Evolutionary conservation across 2,113 vertebrate genomes (phyloP), one percentile per base, ranked within the genome.

Genomic region (Anolis sagrei): DNA sequence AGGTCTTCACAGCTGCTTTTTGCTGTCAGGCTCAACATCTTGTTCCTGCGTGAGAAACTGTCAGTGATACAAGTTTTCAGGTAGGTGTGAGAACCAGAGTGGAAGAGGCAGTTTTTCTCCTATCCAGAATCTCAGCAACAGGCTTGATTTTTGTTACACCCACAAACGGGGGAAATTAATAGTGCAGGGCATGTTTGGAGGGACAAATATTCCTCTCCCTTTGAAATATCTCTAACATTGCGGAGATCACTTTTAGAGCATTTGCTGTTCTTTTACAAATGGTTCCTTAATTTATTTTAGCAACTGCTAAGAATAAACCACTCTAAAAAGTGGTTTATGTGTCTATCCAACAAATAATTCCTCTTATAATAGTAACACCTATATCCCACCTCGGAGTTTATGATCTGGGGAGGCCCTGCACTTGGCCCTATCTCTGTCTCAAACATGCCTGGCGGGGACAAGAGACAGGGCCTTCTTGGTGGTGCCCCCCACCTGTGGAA

Each of bases 131-230:
- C 89, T 86, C 32, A 83, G 88, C 79, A 89, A 90, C 92, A 86
- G 92, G 83, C 80, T 88, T 0, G 3, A 73, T n/a, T 83, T 80
- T 87, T 79, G 70, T 2, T 76, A 86, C 87, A 58, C 70, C 84
- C 88, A 51, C 90, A 80, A 73, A 82, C 72, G 39, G 70, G 85
- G 84, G 79, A 36, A n/a, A 82, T 69, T 89, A 84, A 88, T 84
- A 76, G 76, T 87, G 92, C 83, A 86, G 84, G 91, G 88, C 51
- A 64, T 44, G 82, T 91, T 90, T 88, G 0, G n/a, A 89, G 91
- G 64, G 4, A 89, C 89, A 88, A 92, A 89, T 13, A 76, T 90
- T 77, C 70, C 77, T 76, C 77, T 89, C 89, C 69, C 89, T 93
- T 89, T 90, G 91, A 86, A 92, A 73, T 82, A 0, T 39, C 90